Percentiles rank a stretch among this genome's conserved stretches.
phyloP scores from a whole-genome alignment of 1,140 invertebrate species.

The Ips typographus region DNA sequence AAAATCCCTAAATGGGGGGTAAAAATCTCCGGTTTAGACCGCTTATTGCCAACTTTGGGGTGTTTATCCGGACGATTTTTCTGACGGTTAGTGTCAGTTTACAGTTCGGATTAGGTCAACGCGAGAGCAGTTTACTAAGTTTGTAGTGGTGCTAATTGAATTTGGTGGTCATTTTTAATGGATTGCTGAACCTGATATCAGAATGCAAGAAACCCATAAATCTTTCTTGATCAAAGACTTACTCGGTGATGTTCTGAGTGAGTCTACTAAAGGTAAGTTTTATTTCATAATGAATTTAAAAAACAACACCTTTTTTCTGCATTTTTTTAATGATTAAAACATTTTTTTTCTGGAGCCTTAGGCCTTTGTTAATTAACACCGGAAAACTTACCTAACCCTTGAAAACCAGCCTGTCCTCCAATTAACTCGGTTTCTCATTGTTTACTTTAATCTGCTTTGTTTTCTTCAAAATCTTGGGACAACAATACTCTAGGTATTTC shows the following conservation, averaged over 20 bases:
- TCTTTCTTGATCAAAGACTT: constrained; percentile 77
- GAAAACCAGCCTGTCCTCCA: no score
- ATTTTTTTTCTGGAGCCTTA: not conserved
- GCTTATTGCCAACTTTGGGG: constrained; percentile 35
- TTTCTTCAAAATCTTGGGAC: no score
- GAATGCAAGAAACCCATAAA: constrained; percentile 69
- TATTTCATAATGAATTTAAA: not conserved
- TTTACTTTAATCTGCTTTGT: no score
- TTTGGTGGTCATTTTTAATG: not conserved
- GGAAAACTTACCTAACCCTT: no score
- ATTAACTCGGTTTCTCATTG: no score
- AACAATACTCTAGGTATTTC: no score
- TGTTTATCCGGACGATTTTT: constrained; percentile 18
- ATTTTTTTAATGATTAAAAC: not conserved
- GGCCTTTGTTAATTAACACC: no score
- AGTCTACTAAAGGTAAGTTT: constrained; percentile 40
- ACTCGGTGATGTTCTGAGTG: constrained; percentile 68
- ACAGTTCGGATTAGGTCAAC: not conserved
- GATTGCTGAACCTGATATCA: not conserved
- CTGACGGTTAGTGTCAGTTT: constrained; percentile 25
- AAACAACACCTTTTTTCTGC: not conserved
- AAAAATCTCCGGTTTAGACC: constrained; percentile 35
- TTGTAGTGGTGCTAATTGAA: not conserved
- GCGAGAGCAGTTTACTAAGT: not conserved
- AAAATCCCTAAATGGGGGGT: constrained; percentile 25